phyloP scores from a whole-genome alignment of 2,888 invertebrate species.

The Ennomos quercinarius region DNA sequence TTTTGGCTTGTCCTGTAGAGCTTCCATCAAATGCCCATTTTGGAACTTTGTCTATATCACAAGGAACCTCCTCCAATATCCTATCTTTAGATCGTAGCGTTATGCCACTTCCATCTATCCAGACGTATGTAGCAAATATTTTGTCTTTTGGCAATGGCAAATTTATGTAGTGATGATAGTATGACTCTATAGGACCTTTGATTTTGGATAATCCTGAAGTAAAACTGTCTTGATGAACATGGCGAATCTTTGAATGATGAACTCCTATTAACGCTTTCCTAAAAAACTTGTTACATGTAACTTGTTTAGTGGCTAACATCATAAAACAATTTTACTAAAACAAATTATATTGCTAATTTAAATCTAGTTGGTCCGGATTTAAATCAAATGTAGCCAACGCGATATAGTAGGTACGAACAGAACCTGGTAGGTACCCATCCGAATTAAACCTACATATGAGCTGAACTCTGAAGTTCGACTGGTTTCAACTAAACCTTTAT shows the following conservation, averaged over 20 bases:
- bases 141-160: slow-evolving; percentile 85
- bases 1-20: slow-evolving; percentile 94
- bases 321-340: slow-evolving; percentile 16
- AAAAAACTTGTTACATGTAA: slow-evolving; percentile 10
- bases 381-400: no score
- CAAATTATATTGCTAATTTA: slow-evolving; percentile 5
- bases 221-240: slow-evolving; percentile 47
- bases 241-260: slow-evolving; percentile 12
- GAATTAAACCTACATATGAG: no score
- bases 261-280: slow-evolving; percentile 7
- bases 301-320: slow-evolving; percentile 26
- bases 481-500: no score
- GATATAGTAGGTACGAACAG: no score
- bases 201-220: slow-evolving; percentile 49
- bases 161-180: slow-evolving; percentile 61
- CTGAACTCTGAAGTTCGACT: no score
- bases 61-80: slow-evolving; percentile 86
- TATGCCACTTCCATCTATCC: slow-evolving; percentile 93
- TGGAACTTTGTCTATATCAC: slow-evolving; percentile 83
- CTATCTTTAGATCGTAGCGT: slow-evolving; percentile 89
- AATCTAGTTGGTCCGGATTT: slow-evolving; percentile 30
- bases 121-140: slow-evolving; percentile 89
- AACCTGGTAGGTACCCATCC: no score
- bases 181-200: slow-evolving; percentile 52
- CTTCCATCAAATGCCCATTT: slow-evolving; percentile 97